Conservation (phyloP, 2,113 vertebrate species). For the Dascyllus trimaculatus region DNA sequence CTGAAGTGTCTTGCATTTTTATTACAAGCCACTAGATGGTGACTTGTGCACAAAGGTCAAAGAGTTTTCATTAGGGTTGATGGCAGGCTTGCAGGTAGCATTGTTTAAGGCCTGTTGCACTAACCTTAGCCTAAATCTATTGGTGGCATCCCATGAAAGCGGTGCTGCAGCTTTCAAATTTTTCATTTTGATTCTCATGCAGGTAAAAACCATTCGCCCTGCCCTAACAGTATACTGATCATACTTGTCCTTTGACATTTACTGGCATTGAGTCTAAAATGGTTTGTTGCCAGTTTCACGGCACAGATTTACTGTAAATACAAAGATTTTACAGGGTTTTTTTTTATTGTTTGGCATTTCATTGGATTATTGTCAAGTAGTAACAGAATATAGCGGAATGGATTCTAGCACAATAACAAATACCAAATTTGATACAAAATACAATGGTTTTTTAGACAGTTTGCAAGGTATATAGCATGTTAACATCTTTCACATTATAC, state of each 20-base stretch:
- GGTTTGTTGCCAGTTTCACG: not conserved
- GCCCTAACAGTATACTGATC: not conserved
- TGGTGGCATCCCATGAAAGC: not conserved
- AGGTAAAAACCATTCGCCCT: conserved; percentile 23
- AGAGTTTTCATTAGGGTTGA: not conserved
- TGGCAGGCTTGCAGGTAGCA: not conserved
- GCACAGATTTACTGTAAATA: conserved; percentile 6
- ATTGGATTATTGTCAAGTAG: not conserved
- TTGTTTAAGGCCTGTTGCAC: not conserved
- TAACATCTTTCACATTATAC: not conserved
- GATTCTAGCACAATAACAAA: conserved; percentile 21
- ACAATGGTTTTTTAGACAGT: conserved; percentile 2
- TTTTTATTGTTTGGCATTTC: not conserved
- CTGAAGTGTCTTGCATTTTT: conserved; percentile 13
- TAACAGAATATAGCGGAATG: not conserved
- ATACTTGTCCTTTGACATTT: not conserved
- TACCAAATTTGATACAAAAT: not conserved
- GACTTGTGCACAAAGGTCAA: conserved; percentile 19
- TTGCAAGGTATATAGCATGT: conserved; percentile 1
- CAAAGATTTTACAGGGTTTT: not conserved
- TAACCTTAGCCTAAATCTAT: not conserved
- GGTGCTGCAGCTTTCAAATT: not conserved
- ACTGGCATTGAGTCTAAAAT: not conserved
- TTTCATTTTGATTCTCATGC: conserved; percentile 9
- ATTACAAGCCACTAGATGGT: conserved; percentile 40